These are phyloP conservation scores for Cerceris ruficornis DNA, from an alignment of 2,888 invertebrate species.

Conservation along the genomic window DNA sequence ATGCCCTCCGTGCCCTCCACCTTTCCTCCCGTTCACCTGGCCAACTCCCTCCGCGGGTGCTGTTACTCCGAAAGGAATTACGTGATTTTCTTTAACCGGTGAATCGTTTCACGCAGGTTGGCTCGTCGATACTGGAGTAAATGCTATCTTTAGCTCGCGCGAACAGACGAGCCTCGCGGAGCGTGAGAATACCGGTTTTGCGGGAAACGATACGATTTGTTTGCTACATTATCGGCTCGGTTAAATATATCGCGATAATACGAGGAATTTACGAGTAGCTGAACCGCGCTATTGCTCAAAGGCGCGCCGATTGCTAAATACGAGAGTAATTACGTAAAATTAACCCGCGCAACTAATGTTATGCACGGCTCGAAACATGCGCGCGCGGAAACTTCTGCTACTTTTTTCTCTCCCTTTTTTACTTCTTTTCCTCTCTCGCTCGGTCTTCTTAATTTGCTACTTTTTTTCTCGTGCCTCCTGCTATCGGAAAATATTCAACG, in stretches of 20 bases:
- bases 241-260: conserved; percentile 55
- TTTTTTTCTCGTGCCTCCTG: not conserved
- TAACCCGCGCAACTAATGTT: not conserved
- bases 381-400: not conserved
- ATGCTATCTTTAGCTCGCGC: conserved; percentile 58
- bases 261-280: conserved; percentile 46
- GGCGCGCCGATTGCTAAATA: not conserved
- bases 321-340: conserved; percentile 34
- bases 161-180: conserved; percentile 35
- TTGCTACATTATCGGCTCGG: conserved; percentile 56
- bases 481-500: not conserved
- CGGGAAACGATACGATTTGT: conserved; percentile 61
- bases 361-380: not conserved
- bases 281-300: conserved; percentile 39
- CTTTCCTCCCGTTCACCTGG: not conserved
- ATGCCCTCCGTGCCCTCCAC: not conserved
- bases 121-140: conserved; percentile 36
- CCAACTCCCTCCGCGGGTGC: not conserved
- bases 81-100: conserved; percentile 15
- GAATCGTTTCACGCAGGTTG: conserved; percentile 22
- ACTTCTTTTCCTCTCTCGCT: too few relatives aligned
- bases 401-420: too few relatives aligned
- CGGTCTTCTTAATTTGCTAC: too few relatives aligned
- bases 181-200: conserved; percentile 65
- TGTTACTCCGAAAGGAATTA: conserved; percentile 8